Base-by-base conservation (phyloP, 1,140 invertebrate species). In the Heliconius nattereri region DNA sequence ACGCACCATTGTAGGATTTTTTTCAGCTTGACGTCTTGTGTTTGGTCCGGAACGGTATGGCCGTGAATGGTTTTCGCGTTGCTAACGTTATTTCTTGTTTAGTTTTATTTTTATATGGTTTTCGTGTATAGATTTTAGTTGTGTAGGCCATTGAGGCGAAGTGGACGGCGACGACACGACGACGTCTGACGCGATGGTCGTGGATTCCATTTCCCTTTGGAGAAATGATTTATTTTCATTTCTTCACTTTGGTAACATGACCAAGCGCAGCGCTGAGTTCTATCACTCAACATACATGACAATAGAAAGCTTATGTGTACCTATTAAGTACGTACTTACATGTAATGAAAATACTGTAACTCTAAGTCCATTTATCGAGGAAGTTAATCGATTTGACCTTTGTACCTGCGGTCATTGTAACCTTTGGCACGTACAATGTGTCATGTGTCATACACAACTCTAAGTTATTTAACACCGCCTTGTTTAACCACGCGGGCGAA, bases 11-110 rank as follows among this genome's bases (percentile, higher is more conserved):
- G 78, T 86, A 71, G 81, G 78, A 80, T 82, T 88, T 88, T 45
- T 90, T 89, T 87, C 86, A 85, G 87, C 81, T 78, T 85, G 85
- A 88, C 89, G 88, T 85, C 89, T 80, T 70, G 45, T 37, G 49
- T 79, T 75, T 72, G 37, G n/a, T 32, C 23, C 16, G 26, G 40
- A 57, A 32, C 29, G 37, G 23, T 52, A 45, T 35, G 66, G 23
- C 60, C 26, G 60, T 66, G 60, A 2, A 66, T 29, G 29, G 60
- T 66, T 66, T 66, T 66, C 60, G 8, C 60, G 29, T 66, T 29
- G 60, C 60, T 66, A 29, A n/a, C 60, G 60, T 66, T 66, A 19
- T 11, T 66, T 66, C 60, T 66, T 66, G 26, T 66, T 29, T 32
- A 13, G 13, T 71, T 71, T 72, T 9, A 37, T 37, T 72, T 72